Conservation (phyloP, 2,888 invertebrate genomes). For the Chrysodeixis includens region DNA sequence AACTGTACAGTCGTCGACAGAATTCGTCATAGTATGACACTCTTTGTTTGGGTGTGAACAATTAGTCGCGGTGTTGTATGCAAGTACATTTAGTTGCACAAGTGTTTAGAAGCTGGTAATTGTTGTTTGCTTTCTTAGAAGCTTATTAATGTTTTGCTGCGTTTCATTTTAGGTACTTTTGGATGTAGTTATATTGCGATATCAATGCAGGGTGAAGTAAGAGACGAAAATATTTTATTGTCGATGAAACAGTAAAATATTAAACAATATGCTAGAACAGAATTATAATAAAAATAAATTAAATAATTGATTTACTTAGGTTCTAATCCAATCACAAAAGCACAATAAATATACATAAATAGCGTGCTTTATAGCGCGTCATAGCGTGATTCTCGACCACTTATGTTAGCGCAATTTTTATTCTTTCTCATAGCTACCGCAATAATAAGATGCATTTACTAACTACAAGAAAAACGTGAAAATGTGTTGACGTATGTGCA, state of each 20-base stretch:
- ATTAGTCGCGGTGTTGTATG: constrained; percentile 31
- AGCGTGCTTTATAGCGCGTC: too few species aligned
- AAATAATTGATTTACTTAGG: too few species aligned
- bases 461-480: background rate
- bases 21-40: constrained; percentile 50
- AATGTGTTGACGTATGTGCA: constrained; percentile 8
- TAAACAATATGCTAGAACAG: too few species aligned
- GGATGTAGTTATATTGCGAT: background rate
- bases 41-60: constrained; percentile 48
- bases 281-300: too few species aligned
- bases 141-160: background rate
- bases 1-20: constrained; percentile 22
- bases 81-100: constrained; percentile 10
- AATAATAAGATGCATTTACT: background rate
- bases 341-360: too few species aligned
- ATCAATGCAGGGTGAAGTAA: too few species aligned
- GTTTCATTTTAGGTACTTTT: background rate
- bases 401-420: too few species aligned
- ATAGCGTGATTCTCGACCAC: too few species aligned
- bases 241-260: too few species aligned
- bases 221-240: too few species aligned
- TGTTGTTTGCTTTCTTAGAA: constrained; percentile 6
- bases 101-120: constrained; percentile 21
- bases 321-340: too few species aligned
- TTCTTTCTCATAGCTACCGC: background rate